A percentile compares a stretch with the other conserved stretches of the same genome.
Conservation (phyloP, 2,888 invertebrate genomes). For the Synergus laeviventris region DNA sequence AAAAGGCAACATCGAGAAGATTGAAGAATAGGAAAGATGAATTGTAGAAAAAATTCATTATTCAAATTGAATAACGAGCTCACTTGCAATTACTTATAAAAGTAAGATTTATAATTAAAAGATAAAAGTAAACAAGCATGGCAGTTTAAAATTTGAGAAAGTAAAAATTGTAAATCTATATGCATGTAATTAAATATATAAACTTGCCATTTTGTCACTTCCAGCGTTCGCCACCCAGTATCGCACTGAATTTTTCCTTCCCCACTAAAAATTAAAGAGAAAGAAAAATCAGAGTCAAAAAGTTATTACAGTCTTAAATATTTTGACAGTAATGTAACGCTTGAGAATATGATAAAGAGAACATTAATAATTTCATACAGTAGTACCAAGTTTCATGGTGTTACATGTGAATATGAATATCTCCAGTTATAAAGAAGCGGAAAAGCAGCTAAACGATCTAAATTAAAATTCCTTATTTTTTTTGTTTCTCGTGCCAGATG, state of each 20-base stretch:
- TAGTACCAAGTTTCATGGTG: background rate
- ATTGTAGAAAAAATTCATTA: background rate
- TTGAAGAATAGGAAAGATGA: background rate
- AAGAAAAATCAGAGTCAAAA: constrained; percentile 11
- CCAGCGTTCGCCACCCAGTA: constrained; percentile 14
- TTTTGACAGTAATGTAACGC: background rate
- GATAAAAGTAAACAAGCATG: background rate
- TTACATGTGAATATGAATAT: background rate
- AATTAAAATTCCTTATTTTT: constrained; percentile 17
- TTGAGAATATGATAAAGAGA: background rate
- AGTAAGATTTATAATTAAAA: background rate
- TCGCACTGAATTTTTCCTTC: constrained; percentile 17
- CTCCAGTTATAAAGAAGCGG: background rate
- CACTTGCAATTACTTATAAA: background rate
- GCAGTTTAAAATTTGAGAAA: background rate
- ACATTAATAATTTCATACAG: background rate
- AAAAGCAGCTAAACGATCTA: background rate
- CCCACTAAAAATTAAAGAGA: constrained; percentile 17
- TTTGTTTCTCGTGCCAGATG: constrained; percentile 45
- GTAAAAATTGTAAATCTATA: background rate
- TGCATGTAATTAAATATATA: constrained; percentile 14
- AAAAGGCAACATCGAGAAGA: background rate
- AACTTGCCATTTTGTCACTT: constrained; percentile 17
- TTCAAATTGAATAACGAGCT: background rate
- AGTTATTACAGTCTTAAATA: background rate